Conservation (phyloP, 37 sponge, comb jelly and placozoan genomes). For the Theonella swinhoei region DNA sequence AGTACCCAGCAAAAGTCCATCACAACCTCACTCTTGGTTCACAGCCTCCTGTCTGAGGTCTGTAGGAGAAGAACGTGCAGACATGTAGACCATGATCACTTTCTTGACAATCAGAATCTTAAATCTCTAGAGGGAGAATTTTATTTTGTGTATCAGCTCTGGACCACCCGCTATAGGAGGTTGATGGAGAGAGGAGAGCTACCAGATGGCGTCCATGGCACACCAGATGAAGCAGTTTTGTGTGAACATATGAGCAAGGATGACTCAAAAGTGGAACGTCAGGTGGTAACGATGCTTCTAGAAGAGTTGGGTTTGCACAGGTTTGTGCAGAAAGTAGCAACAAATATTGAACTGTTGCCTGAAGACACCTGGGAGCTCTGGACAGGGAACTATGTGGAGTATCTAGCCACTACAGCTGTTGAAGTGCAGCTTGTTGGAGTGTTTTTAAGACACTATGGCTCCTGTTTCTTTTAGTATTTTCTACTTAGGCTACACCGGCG, state of each 20-base stretch:
- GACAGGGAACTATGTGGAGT: conserved; percentile 86
- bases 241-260: conserved; percentile 23
- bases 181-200: conserved; percentile 50
- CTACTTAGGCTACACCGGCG: too few relatives aligned
- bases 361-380: conserved; percentile 79
- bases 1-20: conserved; percentile 7
- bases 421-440: conserved; percentile 62
- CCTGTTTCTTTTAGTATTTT: conserved; percentile 53
- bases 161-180: conserved; percentile 50
- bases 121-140: neutral
- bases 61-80: conserved; percentile 44
- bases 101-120: neutral
- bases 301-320: conserved; percentile 1
- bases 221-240: conserved; percentile 2
- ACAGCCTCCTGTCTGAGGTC: conserved; percentile 19
- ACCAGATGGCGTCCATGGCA: conserved; percentile 7
- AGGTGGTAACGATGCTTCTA: conserved; percentile 3
- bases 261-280: neutral
- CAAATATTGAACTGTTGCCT: conserved; percentile 47
- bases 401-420: conserved; percentile 54
- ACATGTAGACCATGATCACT: conserved; percentile 3
- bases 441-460: conserved; percentile 63
- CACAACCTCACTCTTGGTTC: conserved; percentile 21
- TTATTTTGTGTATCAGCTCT: conserved; percentile 65
- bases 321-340: conserved; percentile 31